phyloP scores from a whole-genome alignment of 1,140 invertebrate species.

The Ectropis grisescens region DNA sequence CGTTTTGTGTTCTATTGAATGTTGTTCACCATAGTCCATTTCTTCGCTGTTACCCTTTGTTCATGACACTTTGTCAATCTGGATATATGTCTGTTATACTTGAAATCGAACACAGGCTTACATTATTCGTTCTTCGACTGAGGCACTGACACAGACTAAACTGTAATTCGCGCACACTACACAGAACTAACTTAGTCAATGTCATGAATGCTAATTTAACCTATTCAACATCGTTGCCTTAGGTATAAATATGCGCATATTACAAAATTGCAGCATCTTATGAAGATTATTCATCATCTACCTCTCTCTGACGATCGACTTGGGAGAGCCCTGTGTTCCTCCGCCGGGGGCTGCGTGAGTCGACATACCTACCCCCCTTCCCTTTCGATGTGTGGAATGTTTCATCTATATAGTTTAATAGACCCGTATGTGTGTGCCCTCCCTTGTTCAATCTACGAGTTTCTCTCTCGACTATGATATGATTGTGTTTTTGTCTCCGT shows the following conservation, averaged over 20 bases:
- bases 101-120: too few species aligned
- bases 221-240: slow-evolving; percentile 56
- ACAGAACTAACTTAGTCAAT: too few species aligned
- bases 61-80: too few species aligned
- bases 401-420: slow-evolving; percentile 36
- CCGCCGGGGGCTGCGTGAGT: slow-evolving; percentile 59
- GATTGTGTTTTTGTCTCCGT: slow-evolving; percentile 45
- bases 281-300: slow-evolving; percentile 74
- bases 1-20: too few species aligned
- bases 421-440: slow-evolving; percentile 28
- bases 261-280: slow-evolving; percentile 72
- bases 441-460: slow-evolving; percentile 18
- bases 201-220: slow-evolving; percentile 30
- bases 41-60: too few species aligned
- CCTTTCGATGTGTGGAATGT: slow-evolving; percentile 65
- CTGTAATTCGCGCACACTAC: too few species aligned
- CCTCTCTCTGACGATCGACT: slow-evolving; percentile 69
- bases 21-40: too few species aligned
- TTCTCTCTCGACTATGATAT: slow-evolving; percentile 22
- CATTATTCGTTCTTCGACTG: too few species aligned
- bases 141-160: too few species aligned
- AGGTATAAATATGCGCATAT: slow-evolving; percentile 67
- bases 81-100: too few species aligned
- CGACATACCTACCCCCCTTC: slow-evolving; percentile 42
- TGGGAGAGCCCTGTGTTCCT: slow-evolving; percentile 55